These are phyloP conservation scores for Elephantulus edwardii DNA, from an alignment of 2,113 vertebrate genomes.

Conservation along the genomic window DNA sequence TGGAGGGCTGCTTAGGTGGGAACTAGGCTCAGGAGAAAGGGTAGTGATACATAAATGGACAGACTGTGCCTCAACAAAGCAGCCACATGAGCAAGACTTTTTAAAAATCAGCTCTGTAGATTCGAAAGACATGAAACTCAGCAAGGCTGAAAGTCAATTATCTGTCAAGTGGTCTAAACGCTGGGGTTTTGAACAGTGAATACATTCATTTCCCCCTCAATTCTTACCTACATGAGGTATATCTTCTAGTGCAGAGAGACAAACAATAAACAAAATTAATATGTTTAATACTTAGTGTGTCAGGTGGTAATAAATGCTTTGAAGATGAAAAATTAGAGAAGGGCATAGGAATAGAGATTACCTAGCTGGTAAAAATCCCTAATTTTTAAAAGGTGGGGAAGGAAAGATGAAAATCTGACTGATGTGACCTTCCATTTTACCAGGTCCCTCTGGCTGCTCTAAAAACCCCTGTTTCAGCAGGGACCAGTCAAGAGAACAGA, in stretches of 20 bases:
- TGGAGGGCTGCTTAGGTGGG: not conserved
- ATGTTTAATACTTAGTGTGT: not conserved
- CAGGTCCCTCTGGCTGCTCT: not conserved
- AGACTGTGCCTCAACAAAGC: not conserved
- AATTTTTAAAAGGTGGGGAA: not conserved
- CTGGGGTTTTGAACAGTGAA: not conserved
- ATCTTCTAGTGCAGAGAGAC: not conserved
- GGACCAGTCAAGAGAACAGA: not conserved
- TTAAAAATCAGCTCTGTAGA: not conserved
- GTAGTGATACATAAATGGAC: not conserved
- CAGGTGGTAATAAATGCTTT: not conserved
- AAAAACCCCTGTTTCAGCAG: not conserved
- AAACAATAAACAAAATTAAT: not conserved
- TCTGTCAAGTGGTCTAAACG: not conserved
- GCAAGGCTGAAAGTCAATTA: not conserved
- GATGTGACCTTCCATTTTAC: not conserved
- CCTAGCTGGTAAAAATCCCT: not conserved
- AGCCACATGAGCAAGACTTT: not conserved
- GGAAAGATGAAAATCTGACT: not conserved
- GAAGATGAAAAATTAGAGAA: not conserved
- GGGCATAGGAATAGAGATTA: not conserved
- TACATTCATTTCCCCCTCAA: not conserved
- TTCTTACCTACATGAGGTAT: not conserved
- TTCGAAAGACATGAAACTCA: not conserved
- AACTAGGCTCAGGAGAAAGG: not conserved